phyloP scores from a whole-genome alignment of 2,113 vertebrate species.

The Xiphophorus hellerii region DNA sequence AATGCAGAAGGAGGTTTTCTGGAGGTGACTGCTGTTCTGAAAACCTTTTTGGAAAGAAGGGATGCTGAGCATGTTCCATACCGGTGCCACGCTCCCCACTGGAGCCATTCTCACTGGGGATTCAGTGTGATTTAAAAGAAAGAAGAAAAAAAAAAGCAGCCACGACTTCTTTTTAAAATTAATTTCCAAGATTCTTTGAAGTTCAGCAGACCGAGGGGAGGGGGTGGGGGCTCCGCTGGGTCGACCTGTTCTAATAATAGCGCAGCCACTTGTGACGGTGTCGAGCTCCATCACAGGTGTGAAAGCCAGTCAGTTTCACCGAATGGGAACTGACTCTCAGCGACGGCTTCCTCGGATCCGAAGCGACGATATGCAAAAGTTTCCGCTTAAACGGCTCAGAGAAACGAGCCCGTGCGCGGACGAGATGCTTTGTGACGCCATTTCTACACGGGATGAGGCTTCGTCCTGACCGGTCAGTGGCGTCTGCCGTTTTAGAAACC shows the following conservation, averaged over 20 bases:
- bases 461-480: slow-evolving; percentile 41
- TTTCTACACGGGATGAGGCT: slow-evolving; percentile 18
- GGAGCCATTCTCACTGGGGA: slow-evolving; percentile 43
- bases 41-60: slow-evolving; percentile 2
- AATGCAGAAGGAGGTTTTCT: slow-evolving; percentile 15
- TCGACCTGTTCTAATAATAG: slow-evolving; percentile 59
- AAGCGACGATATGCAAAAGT: slow-evolving; percentile 2
- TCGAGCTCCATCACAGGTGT: slow-evolving; percentile 17
- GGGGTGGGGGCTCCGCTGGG: slow-evolving; percentile 24
- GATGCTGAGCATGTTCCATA: slow-evolving; percentile 14
- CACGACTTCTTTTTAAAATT: slow-evolving; percentile 50
- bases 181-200: slow-evolving; percentile 61
- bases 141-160: not conserved
- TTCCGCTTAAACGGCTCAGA: slow-evolving; percentile 4
- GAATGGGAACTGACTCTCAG: not conserved
- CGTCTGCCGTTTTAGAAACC: slow-evolving; percentile 26
- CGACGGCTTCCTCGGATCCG: not conserved
- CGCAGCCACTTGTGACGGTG: slow-evolving; percentile 25
- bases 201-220: slow-evolving; percentile 48
- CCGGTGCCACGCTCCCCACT: slow-evolving; percentile 9
- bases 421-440: not conserved
- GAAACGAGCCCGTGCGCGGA: not conserved
- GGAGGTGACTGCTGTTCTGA: slow-evolving; percentile 21
- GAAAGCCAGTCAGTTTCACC: slow-evolving; percentile 16
- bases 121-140: slow-evolving; percentile 41